Conservation (phyloP, 2,888 invertebrate genomes). For the Melikaiella ostensackeni region DNA sequence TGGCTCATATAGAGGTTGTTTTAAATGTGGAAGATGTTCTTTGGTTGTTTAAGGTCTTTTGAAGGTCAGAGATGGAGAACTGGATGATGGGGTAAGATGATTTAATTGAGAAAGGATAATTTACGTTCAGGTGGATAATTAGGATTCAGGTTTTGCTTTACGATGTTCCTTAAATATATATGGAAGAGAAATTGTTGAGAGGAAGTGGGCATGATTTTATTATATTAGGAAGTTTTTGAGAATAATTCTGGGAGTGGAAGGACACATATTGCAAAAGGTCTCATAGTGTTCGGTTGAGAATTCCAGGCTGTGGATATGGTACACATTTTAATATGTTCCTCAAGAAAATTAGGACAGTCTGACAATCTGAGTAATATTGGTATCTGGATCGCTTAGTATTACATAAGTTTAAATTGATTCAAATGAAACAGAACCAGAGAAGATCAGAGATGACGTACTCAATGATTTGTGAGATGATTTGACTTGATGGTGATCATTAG, state of each 20-base stretch:
- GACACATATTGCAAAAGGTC: background rate
- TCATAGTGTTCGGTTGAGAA: background rate
- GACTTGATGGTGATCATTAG: too few relatives aligned
- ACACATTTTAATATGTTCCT: too few relatives aligned
- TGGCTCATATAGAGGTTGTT: background rate
- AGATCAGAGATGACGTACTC: too few relatives aligned
- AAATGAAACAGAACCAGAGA: too few relatives aligned
- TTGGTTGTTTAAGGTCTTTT: background rate
- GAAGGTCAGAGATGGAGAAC: background rate
- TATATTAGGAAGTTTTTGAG: background rate
- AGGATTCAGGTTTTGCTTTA: background rate
- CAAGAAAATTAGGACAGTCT: too few relatives aligned
- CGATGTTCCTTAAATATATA: background rate
- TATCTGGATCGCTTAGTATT: too few relatives aligned
- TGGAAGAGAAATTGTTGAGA: background rate
- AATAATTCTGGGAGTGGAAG: background rate
- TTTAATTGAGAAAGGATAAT: background rate
- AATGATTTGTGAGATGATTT: too few relatives aligned
- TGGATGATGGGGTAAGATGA: background rate
- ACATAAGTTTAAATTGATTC: too few relatives aligned
- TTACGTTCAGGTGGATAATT: background rate
- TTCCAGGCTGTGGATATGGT: background rate
- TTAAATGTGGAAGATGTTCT: background rate
- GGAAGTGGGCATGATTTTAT: background rate
- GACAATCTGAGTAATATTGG: too few relatives aligned